phyloP scores from a whole-genome alignment of 2,888 invertebrate species.

The Xylocampa areola region DNA sequence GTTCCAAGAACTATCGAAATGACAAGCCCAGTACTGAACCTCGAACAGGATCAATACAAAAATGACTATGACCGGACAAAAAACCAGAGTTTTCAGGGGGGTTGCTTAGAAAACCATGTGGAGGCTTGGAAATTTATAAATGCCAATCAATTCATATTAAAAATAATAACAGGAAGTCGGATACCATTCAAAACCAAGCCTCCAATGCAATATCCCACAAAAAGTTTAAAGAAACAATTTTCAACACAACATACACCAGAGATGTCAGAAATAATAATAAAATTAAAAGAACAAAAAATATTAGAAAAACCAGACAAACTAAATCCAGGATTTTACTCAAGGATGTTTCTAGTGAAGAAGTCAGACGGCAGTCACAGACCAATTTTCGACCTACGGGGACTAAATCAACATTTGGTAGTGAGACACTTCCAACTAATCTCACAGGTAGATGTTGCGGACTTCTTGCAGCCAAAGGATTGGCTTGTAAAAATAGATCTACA shows the following conservation, averaged over 20 bases:
- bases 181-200: constrained; percentile 1
- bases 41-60: neutral
- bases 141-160: neutral
- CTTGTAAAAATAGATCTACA: neutral
- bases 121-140: neutral
- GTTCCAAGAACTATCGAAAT: neutral
- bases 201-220: neutral
- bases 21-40: neutral
- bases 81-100: neutral
- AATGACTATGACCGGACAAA: neutral
- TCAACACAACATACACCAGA: neutral
- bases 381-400: neutral
- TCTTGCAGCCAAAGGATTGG: neutral
- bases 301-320: neutral
- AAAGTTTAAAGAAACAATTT: neutral
- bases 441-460: neutral
- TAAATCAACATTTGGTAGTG: neutral
- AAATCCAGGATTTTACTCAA: neutral
- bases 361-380: neutral
- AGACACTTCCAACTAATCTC: neutral
- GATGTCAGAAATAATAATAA: neutral
- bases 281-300: neutral
- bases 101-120: neutral
- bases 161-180: neutral
- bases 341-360: neutral